A percentile compares a stretch with the other conserved stretches of the same genome.
Evolutionary conservation across 1,140 invertebrate species (phyloP).

Genomic region (Thaumetopoea pityocampa): DNA sequence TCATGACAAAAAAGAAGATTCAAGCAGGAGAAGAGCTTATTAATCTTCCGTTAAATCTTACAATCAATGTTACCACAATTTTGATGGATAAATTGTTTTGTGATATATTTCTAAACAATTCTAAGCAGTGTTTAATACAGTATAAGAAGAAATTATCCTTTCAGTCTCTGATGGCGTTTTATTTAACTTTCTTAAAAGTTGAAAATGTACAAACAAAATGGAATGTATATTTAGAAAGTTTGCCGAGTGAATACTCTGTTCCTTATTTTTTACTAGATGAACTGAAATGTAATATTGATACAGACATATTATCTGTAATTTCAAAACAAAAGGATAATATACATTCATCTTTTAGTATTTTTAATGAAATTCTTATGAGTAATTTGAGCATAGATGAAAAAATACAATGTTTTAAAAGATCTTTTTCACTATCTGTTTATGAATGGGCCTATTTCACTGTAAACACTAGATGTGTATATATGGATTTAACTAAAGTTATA

Average conservation of each 20-base stretch:
- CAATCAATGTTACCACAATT: constrained; percentile 76
- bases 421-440: constrained; percentile 62
- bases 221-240: constrained; percentile 77
- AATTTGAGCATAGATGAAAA: constrained; percentile 25
- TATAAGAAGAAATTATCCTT: constrained; percentile 56
- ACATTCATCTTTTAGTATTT: constrained; percentile 64
- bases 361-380: constrained; percentile 51
- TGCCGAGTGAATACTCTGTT: constrained; percentile 78
- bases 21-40: constrained; percentile 73
- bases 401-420: constrained; percentile 38
- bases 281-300: constrained; percentile 49
- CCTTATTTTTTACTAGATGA: constrained; percentile 73
- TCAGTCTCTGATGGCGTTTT: constrained; percentile 77
- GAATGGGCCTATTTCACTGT: constrained; percentile 84
- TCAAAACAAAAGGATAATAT: constrained; percentile 50
- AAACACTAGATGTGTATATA: constrained; percentile 83
- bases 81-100: constrained; percentile 62
- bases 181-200: constrained; percentile 76
- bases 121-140: constrained; percentile 40
- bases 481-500: constrained; percentile 63
- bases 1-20: constrained; percentile 76
- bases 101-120: constrained; percentile 65
- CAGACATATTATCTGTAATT: constrained; percentile 53
- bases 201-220: constrained; percentile 65
- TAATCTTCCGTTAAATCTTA: constrained; percentile 75